Base-by-base conservation (phyloP, 2,113 vertebrate genomes). In the Chaetorhynchus papuensis region DNA sequence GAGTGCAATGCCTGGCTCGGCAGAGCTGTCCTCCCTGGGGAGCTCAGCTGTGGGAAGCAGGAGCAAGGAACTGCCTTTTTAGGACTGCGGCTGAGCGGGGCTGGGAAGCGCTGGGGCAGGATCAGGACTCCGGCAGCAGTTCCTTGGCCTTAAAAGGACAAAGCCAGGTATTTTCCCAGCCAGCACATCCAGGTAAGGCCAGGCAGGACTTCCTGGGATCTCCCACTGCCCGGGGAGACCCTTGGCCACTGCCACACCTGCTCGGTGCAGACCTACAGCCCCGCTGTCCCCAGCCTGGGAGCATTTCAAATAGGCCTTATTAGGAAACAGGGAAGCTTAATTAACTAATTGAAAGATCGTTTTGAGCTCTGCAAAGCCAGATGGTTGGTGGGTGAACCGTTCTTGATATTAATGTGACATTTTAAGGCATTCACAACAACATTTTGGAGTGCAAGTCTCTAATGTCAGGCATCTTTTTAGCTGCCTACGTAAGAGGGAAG, bases 11-110 rank as follows among this genome's bases (percentile, higher is more conserved):
- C 82, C 74, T 39, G 94, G 12, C 84, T 57, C 14, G 18, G 70
- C 45, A 86, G 90, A 19, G 90, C 93, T 88, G 84, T 6, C 6
- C 68, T 93, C 93, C 92, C 93, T 1, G 68, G 92, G 94, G 96
- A 97, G 94, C 89, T 45, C 47, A 5, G 76, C 96, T 71, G 59
- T 66, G 93, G 94, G 92, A 96, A 96, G 92, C 65, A 1, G 83
- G 69, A 95, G 90, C 88, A 50, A 87, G 96, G 96, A 96, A 93
- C 95, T 95, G 95, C 96, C 96, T 96, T 97, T 97, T 97, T 97
- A 96, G 96, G 96, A 33, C 26, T 28, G 60, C 2, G 69, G 52
- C 85, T 89, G 90, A 96, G 72, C 79, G 1, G 79, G 64, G 82
- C 83, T 0, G 14, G 90, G 83, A 93, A 92, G 87, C 0, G 49